phyloP scores from a whole-genome alignment of 2,888 invertebrate genomes.

The Parnassius glacialis region DNA sequence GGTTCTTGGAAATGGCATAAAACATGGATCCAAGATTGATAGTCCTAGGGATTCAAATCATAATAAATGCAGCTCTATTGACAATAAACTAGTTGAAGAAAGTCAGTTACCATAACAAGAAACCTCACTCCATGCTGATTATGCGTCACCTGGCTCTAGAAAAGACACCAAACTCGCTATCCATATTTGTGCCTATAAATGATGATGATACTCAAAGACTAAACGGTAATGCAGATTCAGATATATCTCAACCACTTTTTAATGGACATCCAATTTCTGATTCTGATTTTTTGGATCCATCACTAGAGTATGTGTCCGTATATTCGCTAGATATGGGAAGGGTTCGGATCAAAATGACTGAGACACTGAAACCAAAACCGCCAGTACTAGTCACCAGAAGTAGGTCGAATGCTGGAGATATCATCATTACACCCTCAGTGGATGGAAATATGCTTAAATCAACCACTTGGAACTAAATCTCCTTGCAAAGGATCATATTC shows the following conservation, averaged over 20 bases:
- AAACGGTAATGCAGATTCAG: constrained; percentile 72
- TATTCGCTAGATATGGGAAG: constrained; percentile 86
- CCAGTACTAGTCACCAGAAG: constrained; percentile 89
- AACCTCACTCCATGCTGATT: constrained; percentile 64
- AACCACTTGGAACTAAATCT: constrained; percentile 66
- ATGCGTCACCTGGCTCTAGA: constrained; percentile 69
- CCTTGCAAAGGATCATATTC: constrained; percentile 51
- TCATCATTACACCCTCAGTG: constrained; percentile 84
- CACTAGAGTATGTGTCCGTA: constrained; percentile 75
- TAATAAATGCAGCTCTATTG: constrained; percentile 72
- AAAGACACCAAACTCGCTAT: constrained; percentile 71
- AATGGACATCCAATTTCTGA: constrained; percentile 68
- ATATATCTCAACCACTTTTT: constrained; percentile 72
- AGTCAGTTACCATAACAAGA: constrained; percentile 53
- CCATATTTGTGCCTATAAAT: constrained; percentile 70
- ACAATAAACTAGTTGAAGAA: constrained; percentile 63
- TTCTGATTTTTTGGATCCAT: constrained; percentile 68
- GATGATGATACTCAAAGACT: constrained; percentile 70
- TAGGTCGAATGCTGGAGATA: constrained; percentile 87
- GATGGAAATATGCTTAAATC: constrained; percentile 60
- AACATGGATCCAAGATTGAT: constrained; percentile 49
- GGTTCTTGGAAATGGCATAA: constrained; percentile 59
- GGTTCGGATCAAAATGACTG: constrained; percentile 88
- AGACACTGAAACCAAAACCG: constrained; percentile 89
- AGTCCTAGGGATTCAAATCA: constrained; percentile 74